Conservation (phyloP, 2,797 vertebrate species). For the Fistularia tabacaria region DNA sequence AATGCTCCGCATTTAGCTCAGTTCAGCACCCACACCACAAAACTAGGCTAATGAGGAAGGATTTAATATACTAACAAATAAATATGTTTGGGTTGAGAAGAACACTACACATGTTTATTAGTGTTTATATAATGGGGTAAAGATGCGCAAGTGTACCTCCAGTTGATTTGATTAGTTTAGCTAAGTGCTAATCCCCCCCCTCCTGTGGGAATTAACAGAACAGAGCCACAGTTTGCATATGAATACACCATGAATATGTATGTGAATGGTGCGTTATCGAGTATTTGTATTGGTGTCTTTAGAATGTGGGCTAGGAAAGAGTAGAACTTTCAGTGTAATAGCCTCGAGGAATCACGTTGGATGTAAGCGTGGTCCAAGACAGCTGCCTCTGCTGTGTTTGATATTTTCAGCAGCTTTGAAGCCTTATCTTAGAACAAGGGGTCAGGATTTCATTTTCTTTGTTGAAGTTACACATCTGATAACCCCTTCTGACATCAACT, state of each 20-base stretch:
- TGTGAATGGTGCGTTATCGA: conserved; percentile 51
- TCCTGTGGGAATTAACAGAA: conserved; percentile 65
- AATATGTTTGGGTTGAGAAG: conserved; percentile 13
- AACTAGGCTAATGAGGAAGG: conserved; percentile 53
- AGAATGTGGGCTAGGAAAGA: conserved; percentile 40
- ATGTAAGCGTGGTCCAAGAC: conserved; percentile 26
- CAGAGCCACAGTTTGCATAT: conserved; percentile 59
- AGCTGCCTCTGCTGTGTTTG: conserved; percentile 43
- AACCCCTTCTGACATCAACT: conserved; percentile 38
- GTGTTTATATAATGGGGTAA: conserved; percentile 63
- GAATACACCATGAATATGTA: conserved; percentile 68
- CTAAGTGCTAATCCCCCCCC: conserved; percentile 65
- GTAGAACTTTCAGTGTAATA: conserved; percentile 41
- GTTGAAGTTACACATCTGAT: conserved; percentile 33
- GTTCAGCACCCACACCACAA: conserved; percentile 34
- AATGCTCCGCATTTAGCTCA: conserved; percentile 45
- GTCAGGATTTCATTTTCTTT: conserved; percentile 12
- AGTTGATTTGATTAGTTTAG: conserved; percentile 72
- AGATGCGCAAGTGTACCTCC: conserved; percentile 44
- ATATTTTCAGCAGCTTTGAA: conserved; percentile 53
- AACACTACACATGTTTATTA: conserved; percentile 43
- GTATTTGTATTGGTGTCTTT: conserved; percentile 44
- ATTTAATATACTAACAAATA: conserved; percentile 52
- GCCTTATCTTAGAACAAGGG: conserved; percentile 35
- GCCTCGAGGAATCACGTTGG: conserved; percentile 39